Base-by-base conservation (phyloP, 1,140 invertebrate genomes). In the Panulirus ornatus region DNA sequence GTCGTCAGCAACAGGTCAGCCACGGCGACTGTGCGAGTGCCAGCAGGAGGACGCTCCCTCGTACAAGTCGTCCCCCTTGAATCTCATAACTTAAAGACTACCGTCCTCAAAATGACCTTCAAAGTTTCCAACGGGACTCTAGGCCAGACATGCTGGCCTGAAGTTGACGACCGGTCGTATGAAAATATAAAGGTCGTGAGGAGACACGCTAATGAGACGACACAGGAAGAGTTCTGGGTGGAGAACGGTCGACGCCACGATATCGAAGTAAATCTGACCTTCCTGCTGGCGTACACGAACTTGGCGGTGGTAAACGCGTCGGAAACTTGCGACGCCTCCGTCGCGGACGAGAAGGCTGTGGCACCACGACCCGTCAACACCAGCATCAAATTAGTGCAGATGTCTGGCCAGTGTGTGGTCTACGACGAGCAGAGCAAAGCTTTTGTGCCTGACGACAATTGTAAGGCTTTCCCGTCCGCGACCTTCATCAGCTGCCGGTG, bases 381-480 rank as follows among this genome's bases (percentile, higher is more conserved):
- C 11, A 22, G 0, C 14, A 11, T 84, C 40, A 84, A 47, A 16
- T 0, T 84, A 36, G 40, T 73, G 19, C 66, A 84, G 63, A 51
- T 84, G 83, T 8, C 70, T 2, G 83, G 34, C 0, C 66, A 84
- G 83, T 84, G 83, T 44, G 63, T 73, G 6, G 83, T 84, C n/a
- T 73, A 73, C 40, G 83, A 84, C 83, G n/a, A 44, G 3, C 1
- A 1, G 3, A 2, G 22, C 5, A 42, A 44, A 42, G 16, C 27
- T 11, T 84, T 84, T 27, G 11, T 73, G 6, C 58, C n/a, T 6
- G 66, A 84, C n/a, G 1, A 11, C 0, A 73, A 27, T 5, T 84
- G 83, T 38, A 27, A 22, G 0, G 63, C 38, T 14, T 34, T 84
- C 22, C 83, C 83, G 6, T 63, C 44, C 5, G n/a, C 34, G 2